Conservation (phyloP, 2,888 invertebrate genomes). For the Lepas anatifera region DNA sequence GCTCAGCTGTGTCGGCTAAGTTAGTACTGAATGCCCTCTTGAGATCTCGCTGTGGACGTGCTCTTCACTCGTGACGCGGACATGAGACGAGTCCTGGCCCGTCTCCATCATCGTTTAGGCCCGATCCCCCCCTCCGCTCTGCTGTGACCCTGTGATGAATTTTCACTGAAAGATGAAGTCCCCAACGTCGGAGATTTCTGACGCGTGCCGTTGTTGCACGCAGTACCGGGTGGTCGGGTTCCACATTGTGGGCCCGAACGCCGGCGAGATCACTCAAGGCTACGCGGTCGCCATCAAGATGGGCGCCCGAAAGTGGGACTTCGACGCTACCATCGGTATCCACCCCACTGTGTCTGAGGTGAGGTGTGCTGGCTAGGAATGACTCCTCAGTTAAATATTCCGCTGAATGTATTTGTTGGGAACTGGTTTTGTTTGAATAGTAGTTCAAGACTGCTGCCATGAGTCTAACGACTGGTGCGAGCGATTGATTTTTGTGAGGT, state of each 20-base stretch:
- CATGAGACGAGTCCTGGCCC: no score
- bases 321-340: conserved; percentile 45
- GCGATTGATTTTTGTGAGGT: neutral
- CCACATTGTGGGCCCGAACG: conserved; percentile 45
- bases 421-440: neutral
- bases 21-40: no score
- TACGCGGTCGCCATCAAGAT: conserved; percentile 44
- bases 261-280: conserved; percentile 50
- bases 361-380: neutral
- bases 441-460: no score
- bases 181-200: no score
- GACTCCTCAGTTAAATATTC: neutral
- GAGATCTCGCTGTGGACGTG: no score
- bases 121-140: no score
- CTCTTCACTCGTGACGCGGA: no score
- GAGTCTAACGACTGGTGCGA: neutral
- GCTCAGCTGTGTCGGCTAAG: no score
- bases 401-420: neutral
- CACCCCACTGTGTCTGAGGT: conserved; percentile 49
- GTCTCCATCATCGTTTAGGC: no score
- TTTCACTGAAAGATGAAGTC: no score
- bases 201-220: neutral
- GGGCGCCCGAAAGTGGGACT: conserved; percentile 42
- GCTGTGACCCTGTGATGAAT: no score
- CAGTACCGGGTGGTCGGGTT: conserved; percentile 42